Evolutionary conservation across 2,888 invertebrate species (phyloP).

Genomic region (Cryptus armator): DNA sequence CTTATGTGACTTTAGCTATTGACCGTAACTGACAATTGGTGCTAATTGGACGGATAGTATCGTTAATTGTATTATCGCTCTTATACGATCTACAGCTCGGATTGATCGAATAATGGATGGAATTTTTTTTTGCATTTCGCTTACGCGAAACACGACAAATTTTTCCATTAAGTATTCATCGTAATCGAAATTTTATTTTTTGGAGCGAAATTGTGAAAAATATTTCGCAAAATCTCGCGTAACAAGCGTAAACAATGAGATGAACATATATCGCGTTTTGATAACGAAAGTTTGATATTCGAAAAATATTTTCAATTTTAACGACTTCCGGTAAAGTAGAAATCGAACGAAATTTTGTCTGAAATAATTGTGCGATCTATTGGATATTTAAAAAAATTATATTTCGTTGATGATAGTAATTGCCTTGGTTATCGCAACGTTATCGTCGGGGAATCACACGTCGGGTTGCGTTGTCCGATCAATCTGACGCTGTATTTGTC

Average conservation of each 20-base stretch:
- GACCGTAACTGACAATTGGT: conserved; percentile 31
- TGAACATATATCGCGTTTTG: background rate
- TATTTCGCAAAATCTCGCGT: background rate
- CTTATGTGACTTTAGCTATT: conserved; percentile 11
- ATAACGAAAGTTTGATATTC: background rate
- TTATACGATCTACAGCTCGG: conserved; percentile 17
- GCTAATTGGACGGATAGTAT: conserved; percentile 49
- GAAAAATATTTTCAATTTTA: conserved; percentile 24
- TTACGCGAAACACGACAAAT: background rate
- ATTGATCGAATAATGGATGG: conserved; percentile 43
- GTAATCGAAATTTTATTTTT: too few species aligned
- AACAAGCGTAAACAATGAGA: background rate
- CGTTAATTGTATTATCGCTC: conserved; percentile 51
- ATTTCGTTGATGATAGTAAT: background rate
- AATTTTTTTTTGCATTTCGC: conserved; percentile 7
- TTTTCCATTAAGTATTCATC: background rate
- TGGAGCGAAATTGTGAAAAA: too few species aligned
- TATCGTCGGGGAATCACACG: conserved; percentile 15
- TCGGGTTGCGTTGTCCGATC: conserved; percentile 24
- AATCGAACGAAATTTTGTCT: background rate
- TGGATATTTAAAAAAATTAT: background rate
- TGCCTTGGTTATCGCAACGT: background rate
- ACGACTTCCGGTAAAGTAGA: conserved; percentile 58
- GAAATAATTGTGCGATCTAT: background rate
- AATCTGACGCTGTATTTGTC: conserved; percentile 63